Evolutionary conservation across 2,113 vertebrate genomes (phyloP).

Genomic region (Sceloporus undulatus): DNA sequence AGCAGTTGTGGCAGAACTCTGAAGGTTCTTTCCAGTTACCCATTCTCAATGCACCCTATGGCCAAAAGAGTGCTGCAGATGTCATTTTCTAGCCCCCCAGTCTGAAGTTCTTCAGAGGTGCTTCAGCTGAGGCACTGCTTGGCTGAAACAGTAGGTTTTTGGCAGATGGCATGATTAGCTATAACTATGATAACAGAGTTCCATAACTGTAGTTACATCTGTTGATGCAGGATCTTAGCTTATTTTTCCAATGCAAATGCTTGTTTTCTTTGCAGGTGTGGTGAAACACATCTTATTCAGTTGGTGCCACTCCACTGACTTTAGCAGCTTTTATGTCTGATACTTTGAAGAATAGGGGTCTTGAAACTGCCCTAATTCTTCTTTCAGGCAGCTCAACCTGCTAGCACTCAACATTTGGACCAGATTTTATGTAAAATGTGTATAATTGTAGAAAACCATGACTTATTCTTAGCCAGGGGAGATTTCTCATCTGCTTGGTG

Average conservation of each 20-base stretch:
- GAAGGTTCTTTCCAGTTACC: no score
- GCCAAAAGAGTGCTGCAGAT: no score
- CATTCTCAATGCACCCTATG: no score
- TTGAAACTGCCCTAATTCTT: conserved; percentile 31
- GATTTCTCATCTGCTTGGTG: neutral
- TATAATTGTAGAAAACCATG: conserved; percentile 38
- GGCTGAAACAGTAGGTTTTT: neutral
- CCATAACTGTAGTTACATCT: no score
- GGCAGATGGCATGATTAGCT: no score
- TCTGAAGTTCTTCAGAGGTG: no score
- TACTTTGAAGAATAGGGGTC: conserved; percentile 33
- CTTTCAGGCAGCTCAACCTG: conserved; percentile 36
- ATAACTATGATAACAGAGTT: no score
- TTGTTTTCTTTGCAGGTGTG: neutral
- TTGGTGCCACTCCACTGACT: neutral
- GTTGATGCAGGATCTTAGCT: neutral
- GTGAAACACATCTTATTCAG: neutral
- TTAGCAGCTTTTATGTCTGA: conserved; percentile 39
- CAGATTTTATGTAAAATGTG: conserved; percentile 63
- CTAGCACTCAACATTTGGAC: conserved; percentile 11
- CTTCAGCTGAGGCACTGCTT: no score
- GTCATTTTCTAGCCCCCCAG: no score
- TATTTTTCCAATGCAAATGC: neutral
- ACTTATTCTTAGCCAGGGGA: conserved; percentile 43
- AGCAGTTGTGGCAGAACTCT: no score